Evolutionary conservation across 2,888 invertebrate genomes (phyloP), one percentile per base, ranked within the genome.

Genomic region (Argynnis bischoffii): DNA sequence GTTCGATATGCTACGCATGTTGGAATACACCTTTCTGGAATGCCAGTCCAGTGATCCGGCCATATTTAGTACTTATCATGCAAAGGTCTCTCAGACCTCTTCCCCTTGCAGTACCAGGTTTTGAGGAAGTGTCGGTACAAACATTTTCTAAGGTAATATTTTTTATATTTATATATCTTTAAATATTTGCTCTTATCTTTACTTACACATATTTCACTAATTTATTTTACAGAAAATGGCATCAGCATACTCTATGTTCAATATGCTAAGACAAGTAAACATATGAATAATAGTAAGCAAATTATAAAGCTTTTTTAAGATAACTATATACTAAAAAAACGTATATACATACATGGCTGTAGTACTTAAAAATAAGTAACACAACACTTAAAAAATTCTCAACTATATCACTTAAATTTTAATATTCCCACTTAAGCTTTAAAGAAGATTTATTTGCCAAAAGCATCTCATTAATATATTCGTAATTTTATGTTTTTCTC

Each of bases 11-110:
- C 51, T 85, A 86, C 14, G 83, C 85, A 0, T 90, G 89, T 72
- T 86, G 81, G 81, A 72, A 79, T 51, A 79, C 77, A 21, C 81
- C 83, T 15, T 89, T 89, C 69, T 90, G 90, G 90, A 81, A 85
- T 18, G 83, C 83, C 0, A 78, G 79, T n/a, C 73, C 77, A 1
- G 76, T 79, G 21, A 77, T 89, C 53, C 78, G 85, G 41, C 84
- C 87, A 0, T 89, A 88, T 73, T 71, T 88, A 55, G 77, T 90
- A 4, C 78, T 90, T 41, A 83, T 90, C 50, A 90, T 89, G 82
- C 88, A 86, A 69, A 80, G 84, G 53, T 83, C 88, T 3, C 59
- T 80, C 21, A 77, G 83, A 59, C 83, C 83, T 0, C 72, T 89
- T 26, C 85, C 87, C 0, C 75, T 89, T 0, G 78, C 76, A 55